Conservation (phyloP, 2,888 invertebrate species). For the Meteorus colon region DNA sequence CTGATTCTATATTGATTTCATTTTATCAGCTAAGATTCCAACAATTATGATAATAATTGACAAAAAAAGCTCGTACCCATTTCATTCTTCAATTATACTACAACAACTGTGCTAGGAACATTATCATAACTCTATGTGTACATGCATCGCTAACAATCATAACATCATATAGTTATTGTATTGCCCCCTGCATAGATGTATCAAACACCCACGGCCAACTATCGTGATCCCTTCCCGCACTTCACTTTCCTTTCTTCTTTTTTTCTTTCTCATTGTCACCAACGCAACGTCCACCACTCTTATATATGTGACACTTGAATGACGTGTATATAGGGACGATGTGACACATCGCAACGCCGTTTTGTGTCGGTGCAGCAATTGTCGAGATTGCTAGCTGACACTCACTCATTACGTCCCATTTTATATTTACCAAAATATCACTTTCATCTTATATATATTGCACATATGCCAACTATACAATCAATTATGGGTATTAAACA, state of each 20-base stretch:
- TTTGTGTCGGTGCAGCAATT: conserved; percentile 53
- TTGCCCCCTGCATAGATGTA: conserved; percentile 22
- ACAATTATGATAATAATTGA: no score
- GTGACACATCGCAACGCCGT: conserved; percentile 62
- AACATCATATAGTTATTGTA: conserved; percentile 1
- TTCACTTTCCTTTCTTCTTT: not conserved
- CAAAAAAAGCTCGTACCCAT: no score
- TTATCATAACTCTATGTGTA: no score
- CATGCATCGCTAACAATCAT: not conserved
- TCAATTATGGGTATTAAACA: not conserved
- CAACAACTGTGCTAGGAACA: no score
- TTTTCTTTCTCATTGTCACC: not conserved
- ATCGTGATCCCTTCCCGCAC: not conserved
- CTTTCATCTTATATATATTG: conserved; percentile 14
- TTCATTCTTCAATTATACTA: no score
- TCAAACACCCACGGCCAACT: conserved; percentile 27
- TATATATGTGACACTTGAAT: conserved; percentile 66
- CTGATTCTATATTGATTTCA: no score
- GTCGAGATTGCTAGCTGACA: conserved; percentile 58
- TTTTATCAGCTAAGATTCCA: no score
- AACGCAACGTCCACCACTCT: conserved; percentile 38
- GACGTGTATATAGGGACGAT: conserved; percentile 67
- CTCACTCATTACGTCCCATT: conserved; percentile 59
- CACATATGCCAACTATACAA: not conserved
- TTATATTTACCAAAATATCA: conserved; percentile 8